Evolutionary conservation across 2,797 vertebrate genomes (phyloP).

Genomic region (Sparus aurata): DNA sequence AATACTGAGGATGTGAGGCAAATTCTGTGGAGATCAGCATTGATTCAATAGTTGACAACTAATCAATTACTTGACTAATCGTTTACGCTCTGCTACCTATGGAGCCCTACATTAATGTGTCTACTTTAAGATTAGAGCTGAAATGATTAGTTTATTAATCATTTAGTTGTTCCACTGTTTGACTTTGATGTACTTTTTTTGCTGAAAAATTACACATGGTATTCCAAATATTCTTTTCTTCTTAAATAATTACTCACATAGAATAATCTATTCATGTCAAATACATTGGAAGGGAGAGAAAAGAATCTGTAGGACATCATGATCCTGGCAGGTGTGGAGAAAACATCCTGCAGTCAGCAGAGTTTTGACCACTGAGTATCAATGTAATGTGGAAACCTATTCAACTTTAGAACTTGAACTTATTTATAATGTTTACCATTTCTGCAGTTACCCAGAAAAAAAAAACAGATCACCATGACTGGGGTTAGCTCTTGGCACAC

Average conservation of each 20-base stretch:
- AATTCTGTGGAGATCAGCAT: neutral
- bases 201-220: no score
- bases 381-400: neutral
- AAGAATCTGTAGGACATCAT: neutral
- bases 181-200: no score
- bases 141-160: no score
- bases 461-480: neutral
- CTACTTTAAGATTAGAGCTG: no score
- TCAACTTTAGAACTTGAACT: neutral
- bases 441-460: neutral
- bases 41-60: no score
- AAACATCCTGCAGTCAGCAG: neutral
- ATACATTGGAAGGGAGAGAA: neutral
- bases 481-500: constrained; percentile 21
- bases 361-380: neutral
- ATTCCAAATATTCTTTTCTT: no score
- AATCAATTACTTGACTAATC: no score
- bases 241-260: no score
- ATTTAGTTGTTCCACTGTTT: no score
- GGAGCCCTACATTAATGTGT: no score
- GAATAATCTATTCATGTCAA: no score
- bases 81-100: no score
- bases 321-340: neutral
- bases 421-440: neutral
- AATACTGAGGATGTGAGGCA: neutral